Evolutionary conservation across 2,113 vertebrate species (phyloP).

Genomic region (Ptilonorhynchus violaceus): DNA sequence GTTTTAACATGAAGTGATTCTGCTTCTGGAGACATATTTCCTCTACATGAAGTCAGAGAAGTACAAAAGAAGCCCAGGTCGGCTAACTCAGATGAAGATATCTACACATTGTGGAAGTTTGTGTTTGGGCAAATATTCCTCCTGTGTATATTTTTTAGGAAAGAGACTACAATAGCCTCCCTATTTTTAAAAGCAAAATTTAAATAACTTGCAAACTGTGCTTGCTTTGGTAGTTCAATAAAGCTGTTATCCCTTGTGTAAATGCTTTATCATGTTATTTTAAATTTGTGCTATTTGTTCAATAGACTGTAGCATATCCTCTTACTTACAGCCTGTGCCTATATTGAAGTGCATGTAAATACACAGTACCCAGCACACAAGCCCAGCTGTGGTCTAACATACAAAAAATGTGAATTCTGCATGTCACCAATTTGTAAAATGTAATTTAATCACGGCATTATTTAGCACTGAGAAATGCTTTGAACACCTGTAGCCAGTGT

Average conservation of each 20-base stretch:
- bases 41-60: background rate
- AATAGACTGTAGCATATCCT: background rate
- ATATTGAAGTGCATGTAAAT: background rate
- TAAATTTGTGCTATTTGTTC: background rate
- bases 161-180: background rate
- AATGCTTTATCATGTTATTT: background rate
- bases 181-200: background rate
- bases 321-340: background rate
- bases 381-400: background rate
- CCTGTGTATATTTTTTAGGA: background rate
- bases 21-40: background rate
- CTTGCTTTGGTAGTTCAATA: background rate
- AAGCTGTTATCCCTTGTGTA: background rate
- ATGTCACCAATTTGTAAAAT: background rate
- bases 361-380: background rate
- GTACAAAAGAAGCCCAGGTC: background rate
- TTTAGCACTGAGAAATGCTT: background rate
- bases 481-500: background rate
- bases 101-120: background rate
- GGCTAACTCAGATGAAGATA: background rate
- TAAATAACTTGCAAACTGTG: background rate
- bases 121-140: background rate
- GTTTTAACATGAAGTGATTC: background rate
- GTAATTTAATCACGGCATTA: background rate
- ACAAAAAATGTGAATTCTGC: background rate